Conservation (phyloP, 1,140 invertebrate species). For the Magallana angulata region DNA sequence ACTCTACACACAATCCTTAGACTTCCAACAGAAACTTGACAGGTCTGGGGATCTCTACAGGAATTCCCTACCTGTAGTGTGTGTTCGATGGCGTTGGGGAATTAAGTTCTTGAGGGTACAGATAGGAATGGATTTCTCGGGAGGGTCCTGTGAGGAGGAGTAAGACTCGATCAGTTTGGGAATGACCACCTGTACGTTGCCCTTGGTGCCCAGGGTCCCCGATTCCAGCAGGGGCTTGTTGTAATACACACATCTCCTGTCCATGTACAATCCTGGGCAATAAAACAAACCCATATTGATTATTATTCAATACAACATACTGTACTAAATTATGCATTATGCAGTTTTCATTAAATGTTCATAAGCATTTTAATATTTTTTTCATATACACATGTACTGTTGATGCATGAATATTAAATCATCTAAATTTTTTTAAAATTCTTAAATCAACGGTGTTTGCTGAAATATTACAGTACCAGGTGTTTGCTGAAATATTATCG, state of each 20-base stretch:
- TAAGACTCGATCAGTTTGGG: slow-evolving; percentile 96
- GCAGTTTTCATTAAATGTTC: no score
- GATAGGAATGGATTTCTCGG: slow-evolving; percentile 98
- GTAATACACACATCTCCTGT: slow-evolving; percentile 98
- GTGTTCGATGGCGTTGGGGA: slow-evolving; percentile 99
- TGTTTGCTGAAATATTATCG: no score
- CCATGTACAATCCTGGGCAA: slow-evolving; percentile 91
- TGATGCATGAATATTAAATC: no score
- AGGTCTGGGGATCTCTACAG: background rate
- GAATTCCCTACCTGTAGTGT: slow-evolving; percentile 86
- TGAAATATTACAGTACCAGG: background rate
- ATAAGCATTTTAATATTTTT: no score
- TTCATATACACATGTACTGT: no score
- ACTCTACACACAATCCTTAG: no score
- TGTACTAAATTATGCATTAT: no score
- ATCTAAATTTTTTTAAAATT: no score
- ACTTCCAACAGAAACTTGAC: no score
- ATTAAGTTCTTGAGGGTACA: slow-evolving; percentile 99
- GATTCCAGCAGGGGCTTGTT: slow-evolving; percentile 97
- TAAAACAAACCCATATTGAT: background rate
- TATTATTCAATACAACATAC: no score
- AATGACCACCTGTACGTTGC: slow-evolving; percentile 97
- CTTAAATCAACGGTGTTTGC: no score
- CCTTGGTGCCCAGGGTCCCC: slow-evolving; percentile 99
- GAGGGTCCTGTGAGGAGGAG: slow-evolving; percentile 98